Evolutionary conservation across 2,113 vertebrate species (phyloP), one percentile per base, ranked within the genome.

Genomic region (Hemiscyllium ocellatum): DNA sequence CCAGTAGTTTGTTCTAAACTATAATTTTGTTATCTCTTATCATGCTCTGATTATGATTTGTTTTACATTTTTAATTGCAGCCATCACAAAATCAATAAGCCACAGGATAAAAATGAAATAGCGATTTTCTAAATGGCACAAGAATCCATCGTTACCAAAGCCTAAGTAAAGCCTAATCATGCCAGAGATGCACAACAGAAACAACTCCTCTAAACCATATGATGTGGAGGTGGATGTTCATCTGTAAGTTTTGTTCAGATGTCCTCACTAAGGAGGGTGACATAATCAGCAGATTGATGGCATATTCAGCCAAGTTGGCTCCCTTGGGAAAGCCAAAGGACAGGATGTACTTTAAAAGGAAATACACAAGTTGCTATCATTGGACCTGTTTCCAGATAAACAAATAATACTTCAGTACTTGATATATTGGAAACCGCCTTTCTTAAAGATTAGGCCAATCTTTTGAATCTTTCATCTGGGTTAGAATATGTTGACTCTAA

Each of bases 271-370:
- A 6, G 66, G 42, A 52, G 94, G 94, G 94, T 95, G 69, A 95
- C 68, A 50, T 70, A 93, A 93, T 66, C 17, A n/a, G 61, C 87
- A 90, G 56, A 37, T 68, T 69, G 66, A 22, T 69, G n/a, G 93
- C 50, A 37, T 26, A 70, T 26, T 94, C 93, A 70, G 93, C 93
- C 93, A 94, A 70, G 15, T 70, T 94, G 93, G 93, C 93, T 94
- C 93, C 70, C 93, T 47, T 33, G 66, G 42, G 66, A 94, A 70
- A 70, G 12, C 68, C 12, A 94, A 68, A 94, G 93, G 37, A 94
- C 93, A 94, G 93, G 68, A 94, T 94, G 93, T 70, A 94, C 66
- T 94, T 94, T 94, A 70, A 69, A 94, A 94, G 37, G 65, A 94
- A 70, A 37, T 70, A 94, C 87, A 91, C 93, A 94, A 47, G 26